Conservation (phyloP, 92 coral and sea anemone genomes). For the Epizoanthus illoricatus region DNA sequence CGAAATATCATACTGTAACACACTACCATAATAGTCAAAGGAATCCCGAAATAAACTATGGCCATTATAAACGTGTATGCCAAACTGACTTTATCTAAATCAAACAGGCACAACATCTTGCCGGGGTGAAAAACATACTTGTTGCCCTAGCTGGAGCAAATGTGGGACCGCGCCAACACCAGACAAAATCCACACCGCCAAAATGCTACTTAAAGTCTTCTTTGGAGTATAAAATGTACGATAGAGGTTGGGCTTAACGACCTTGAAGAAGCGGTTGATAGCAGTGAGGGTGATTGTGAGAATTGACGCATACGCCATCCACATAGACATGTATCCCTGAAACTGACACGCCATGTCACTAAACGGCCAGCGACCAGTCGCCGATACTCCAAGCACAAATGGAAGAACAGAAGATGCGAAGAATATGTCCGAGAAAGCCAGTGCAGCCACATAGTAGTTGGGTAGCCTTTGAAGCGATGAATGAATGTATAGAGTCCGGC, state of each 20-base stretch:
- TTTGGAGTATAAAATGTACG: conserved; percentile 14
- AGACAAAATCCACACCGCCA: conserved; percentile 19
- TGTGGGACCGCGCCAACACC: conserved; percentile 22
- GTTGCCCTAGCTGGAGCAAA: conserved; percentile 32
- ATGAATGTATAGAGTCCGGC: not conserved
- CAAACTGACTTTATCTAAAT: conserved; percentile 16
- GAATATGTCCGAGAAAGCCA: conserved; percentile 22
- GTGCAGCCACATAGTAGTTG: conserved; percentile 17
- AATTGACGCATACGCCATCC: conserved; percentile 29
- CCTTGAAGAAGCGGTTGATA: conserved; percentile 38
- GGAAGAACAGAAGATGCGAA: conserved; percentile 31
- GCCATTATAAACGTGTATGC: conserved; percentile 22
- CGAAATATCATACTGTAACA: conserved; percentile 28
- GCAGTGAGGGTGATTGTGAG: conserved; percentile 32
- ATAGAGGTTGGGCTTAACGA: conserved; percentile 19
- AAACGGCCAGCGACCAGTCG: conserved; percentile 28
- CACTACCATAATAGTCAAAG: conserved; percentile 20
- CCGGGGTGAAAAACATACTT: conserved; percentile 38
- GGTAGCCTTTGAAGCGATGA: conserved; percentile 4
- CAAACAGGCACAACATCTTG: conserved; percentile 30
- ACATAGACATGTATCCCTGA: conserved; percentile 32
- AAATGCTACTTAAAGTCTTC: conserved; percentile 27
- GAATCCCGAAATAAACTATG: conserved; percentile 3
- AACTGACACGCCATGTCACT: conserved; percentile 24
- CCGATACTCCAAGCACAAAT: conserved; percentile 31